Evolutionary conservation across 2,797 vertebrate species (phyloP).

Genomic region (Chrosomus eos): DNA sequence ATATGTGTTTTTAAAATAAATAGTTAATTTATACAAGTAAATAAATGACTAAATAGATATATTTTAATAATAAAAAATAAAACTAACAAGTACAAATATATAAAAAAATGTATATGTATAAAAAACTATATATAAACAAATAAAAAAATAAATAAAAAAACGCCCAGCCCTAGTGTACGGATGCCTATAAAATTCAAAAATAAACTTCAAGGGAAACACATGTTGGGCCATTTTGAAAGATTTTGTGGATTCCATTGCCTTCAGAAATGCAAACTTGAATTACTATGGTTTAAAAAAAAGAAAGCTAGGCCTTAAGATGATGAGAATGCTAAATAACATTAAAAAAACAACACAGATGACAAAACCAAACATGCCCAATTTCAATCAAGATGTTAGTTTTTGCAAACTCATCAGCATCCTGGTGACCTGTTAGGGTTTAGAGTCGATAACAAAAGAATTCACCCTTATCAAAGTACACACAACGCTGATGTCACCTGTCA

Average conservation of each 20-base stretch:
- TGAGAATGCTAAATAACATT: neutral
- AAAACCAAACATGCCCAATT: constrained; percentile 18
- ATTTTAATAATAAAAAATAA: neutral
- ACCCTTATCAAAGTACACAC: neutral
- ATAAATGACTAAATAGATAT: too few relatives aligned
- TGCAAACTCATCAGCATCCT: neutral
- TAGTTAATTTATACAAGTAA: too few relatives aligned
- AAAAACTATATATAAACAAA: neutral
- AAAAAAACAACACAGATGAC: neutral
- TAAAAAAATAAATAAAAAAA: neutral
- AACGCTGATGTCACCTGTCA: neutral
- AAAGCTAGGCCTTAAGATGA: neutral
- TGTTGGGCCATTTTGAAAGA: neutral
- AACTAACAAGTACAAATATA: neutral
- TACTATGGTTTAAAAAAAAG: neutral
- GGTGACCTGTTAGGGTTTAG: constrained; percentile 37
- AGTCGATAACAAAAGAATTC: neutral
- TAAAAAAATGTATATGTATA: too few relatives aligned
- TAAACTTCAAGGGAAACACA: neutral
- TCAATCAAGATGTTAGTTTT: constrained; percentile 15
- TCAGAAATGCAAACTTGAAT: neutral
- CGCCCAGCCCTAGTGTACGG: too few relatives aligned
- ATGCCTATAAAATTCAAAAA: neutral
- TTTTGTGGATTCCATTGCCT: neutral
- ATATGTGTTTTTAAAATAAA: too few relatives aligned